Evolutionary conservation across 2,113 vertebrate genomes (phyloP).

Genomic region (Chroicocephalus ridibundus): DNA sequence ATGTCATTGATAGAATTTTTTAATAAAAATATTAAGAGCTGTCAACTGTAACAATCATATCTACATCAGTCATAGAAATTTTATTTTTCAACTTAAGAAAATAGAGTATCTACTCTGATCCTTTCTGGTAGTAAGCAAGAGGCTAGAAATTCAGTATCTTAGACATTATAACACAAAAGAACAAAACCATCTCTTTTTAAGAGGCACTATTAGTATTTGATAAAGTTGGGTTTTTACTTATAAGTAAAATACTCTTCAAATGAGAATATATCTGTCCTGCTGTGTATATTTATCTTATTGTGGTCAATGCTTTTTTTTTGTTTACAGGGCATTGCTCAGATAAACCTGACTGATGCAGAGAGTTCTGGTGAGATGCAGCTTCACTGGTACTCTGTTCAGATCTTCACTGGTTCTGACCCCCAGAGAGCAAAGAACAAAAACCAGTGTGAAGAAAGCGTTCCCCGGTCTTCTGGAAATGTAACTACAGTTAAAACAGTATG

Average conservation of each 20-base stretch:
- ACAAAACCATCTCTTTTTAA: background rate
- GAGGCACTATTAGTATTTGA: background rate
- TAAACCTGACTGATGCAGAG: slow-evolving; percentile 83
- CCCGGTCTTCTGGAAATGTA: slow-evolving; percentile 34
- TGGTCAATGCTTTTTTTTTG: background rate
- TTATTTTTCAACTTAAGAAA: background rate
- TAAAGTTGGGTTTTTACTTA: background rate
- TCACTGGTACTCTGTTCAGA: slow-evolving; percentile 88
- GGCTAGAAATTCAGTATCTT: background rate
- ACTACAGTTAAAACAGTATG: slow-evolving; percentile 75
- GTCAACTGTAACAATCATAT: background rate
- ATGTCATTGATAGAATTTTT: background rate
- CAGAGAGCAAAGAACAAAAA: slow-evolving; percentile 68
- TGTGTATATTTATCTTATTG: background rate
- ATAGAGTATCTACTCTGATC: fast-evolving
- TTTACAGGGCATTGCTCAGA: slow-evolving; percentile 86
- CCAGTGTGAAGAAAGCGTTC: slow-evolving; percentile 49
- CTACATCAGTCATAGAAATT: background rate
- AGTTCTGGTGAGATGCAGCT: slow-evolving; percentile 85
- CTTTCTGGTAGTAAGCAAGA: background rate
- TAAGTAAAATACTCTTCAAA: background rate
- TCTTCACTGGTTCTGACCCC: slow-evolving; percentile 76
- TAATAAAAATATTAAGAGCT: background rate
- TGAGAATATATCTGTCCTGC: background rate
- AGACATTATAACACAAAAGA: background rate